Evolutionary conservation across 1,140 invertebrate genomes (phyloP).

Genomic region (Sipha flava): DNA sequence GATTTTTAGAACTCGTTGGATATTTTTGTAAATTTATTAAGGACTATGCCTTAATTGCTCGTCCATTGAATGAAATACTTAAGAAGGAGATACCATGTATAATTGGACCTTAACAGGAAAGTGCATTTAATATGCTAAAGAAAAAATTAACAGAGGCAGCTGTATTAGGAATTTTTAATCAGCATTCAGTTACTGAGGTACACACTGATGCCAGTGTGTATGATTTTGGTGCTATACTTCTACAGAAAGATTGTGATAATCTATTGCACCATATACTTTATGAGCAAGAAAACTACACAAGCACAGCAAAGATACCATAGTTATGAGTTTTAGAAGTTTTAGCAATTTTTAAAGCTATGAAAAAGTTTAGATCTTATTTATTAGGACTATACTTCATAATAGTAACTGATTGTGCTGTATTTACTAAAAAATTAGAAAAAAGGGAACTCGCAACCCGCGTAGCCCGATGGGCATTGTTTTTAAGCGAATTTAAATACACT

Average conservation of each 20-base stretch:
- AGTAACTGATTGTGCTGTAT: background rate
- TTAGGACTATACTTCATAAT: slow-evolving; percentile 40
- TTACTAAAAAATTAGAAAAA: background rate
- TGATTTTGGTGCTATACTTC: slow-evolving; percentile 35
- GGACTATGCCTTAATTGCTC: slow-evolving; percentile 37
- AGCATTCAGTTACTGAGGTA: slow-evolving; percentile 39
- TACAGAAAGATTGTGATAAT: slow-evolving; percentile 41
- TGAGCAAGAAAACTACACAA: background rate
- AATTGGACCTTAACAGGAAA: background rate
- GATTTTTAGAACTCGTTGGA: slow-evolving; percentile 39
- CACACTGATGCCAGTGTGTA: slow-evolving; percentile 38
- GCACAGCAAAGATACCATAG: slow-evolving; percentile 42
- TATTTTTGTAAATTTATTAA: slow-evolving; percentile 42
- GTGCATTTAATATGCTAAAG: slow-evolving; percentile 35
- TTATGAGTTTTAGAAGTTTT: slow-evolving; percentile 43
- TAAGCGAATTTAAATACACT: background rate
- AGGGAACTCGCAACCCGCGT: background rate
- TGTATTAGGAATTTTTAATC: slow-evolving; percentile 43
- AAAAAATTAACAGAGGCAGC: slow-evolving; percentile 37
- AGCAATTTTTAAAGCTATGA: slow-evolving; percentile 40
- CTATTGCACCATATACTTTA: slow-evolving; percentile 33
- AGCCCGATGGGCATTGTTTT: background rate
- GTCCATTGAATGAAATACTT: slow-evolving; percentile 36
- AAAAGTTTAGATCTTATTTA: slow-evolving; percentile 43
- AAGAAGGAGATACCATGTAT: background rate